These are phyloP conservation scores for Pristionchus arcanus DNA, from an alignment of 2,888 invertebrate genomes.

Conservation along the genomic window DNA sequence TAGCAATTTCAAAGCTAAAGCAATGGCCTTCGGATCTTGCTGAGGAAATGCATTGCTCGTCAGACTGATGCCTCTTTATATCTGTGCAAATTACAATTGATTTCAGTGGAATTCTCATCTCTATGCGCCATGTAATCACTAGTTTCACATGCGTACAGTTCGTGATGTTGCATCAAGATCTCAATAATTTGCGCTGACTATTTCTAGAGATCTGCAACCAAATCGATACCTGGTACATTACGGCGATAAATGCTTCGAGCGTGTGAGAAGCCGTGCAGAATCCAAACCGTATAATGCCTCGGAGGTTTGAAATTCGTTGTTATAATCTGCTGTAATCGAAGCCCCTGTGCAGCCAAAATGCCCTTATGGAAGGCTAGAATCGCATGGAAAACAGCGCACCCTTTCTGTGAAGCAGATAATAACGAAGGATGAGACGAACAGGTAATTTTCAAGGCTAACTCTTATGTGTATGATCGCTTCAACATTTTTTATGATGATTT, in stretches of 20 bases:
- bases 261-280: not conserved
- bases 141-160: not conserved
- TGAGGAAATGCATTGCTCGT: not conserved
- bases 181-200: not conserved
- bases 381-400: too few relatives aligned
- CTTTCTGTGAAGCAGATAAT: too few relatives aligned
- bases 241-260: not conserved
- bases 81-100: too few relatives aligned
- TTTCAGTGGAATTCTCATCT: not conserved
- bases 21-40: not conserved
- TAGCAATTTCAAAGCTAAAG: not conserved
- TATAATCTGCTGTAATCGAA: too few relatives aligned
- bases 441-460: too few relatives aligned
- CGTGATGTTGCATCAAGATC: not conserved
- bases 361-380: too few relatives aligned
- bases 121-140: not conserved
- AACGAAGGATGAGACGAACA: too few relatives aligned
- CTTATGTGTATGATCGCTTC: too few relatives aligned
- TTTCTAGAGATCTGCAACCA: not conserved
- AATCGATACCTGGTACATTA: not conserved
- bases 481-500: too few relatives aligned
- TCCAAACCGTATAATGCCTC: not conserved
- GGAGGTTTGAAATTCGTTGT: too few relatives aligned
- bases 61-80: not conserved
- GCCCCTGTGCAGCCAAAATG: too few relatives aligned